These are phyloP conservation scores for Lysiphlebus fabarum DNA, from an alignment of 1,140 invertebrate species.

Conservation along the genomic window DNA sequence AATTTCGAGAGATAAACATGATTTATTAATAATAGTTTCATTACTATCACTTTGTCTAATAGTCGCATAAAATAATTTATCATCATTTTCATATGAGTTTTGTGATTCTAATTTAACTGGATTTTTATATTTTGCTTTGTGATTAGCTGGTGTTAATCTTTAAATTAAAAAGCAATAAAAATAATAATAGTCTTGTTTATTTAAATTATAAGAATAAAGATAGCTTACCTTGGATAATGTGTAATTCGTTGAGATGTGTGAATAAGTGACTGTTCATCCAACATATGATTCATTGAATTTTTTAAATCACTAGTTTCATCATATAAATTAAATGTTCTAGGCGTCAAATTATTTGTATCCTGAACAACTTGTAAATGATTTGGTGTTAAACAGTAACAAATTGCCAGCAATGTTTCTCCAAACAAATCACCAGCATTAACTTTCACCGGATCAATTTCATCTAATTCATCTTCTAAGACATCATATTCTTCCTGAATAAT, in stretches of 20 bases:
- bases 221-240: too few relatives aligned
- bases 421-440: conserved; percentile 37
- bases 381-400: conserved; percentile 33
- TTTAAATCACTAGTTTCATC: too few relatives aligned
- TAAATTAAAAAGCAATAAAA: too few relatives aligned
- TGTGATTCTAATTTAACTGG: background rate
- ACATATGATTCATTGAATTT: too few relatives aligned
- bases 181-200: too few relatives aligned
- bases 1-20: background rate
- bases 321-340: too few relatives aligned
- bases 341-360: background rate
- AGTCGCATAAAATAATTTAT: background rate
- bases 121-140: background rate
- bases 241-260: too few relatives aligned
- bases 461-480: conserved; percentile 42
- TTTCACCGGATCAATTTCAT: conserved; percentile 43
- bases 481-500: conserved; percentile 39
- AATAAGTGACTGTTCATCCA: too few relatives aligned
- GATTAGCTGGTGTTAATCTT: background rate
- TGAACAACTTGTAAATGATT: conserved; percentile 8
- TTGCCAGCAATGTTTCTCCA: conserved; percentile 39
- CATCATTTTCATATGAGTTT: background rate
- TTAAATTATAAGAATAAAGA: too few relatives aligned
- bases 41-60: background rate
- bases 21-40: background rate